phyloP scores from a whole-genome alignment of 1,140 invertebrate species.

The Triops longicaudatus region DNA sequence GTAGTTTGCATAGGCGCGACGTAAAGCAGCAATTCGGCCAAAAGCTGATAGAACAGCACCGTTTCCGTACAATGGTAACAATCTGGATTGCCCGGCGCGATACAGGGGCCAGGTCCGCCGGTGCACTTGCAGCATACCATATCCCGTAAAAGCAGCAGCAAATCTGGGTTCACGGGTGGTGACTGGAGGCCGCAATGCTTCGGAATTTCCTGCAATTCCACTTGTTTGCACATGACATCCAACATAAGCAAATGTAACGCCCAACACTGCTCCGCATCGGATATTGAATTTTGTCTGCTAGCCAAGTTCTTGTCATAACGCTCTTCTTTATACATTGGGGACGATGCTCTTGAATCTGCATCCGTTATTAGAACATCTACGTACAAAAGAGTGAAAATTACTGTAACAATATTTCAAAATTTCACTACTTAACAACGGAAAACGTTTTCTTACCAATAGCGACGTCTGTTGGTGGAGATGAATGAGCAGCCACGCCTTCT shows the following conservation, averaged over 20 bases:
- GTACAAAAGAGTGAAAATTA: background rate
- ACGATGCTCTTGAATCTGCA: background rate
- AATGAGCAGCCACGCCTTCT: constrained; percentile 56
- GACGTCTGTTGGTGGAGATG: background rate
- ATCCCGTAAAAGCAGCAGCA: constrained; percentile 66
- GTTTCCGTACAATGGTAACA: constrained; percentile 86
- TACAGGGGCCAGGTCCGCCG: constrained; percentile 36
- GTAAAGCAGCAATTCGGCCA: constrained; percentile 66
- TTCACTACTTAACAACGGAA: too few relatives aligned
- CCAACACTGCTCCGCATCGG: constrained; percentile 45
- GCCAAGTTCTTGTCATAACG: constrained; percentile 39
- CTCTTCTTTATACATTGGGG: background rate
- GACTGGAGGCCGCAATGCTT: constrained; percentile 71
- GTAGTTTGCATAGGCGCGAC: constrained; percentile 63
- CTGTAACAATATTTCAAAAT: background rate
- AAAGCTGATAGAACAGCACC: constrained; percentile 87
- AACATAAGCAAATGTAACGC: constrained; percentile 94
- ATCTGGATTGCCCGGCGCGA: constrained; percentile 46
- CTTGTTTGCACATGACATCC: constrained; percentile 89
- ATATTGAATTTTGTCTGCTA: constrained; percentile 36
- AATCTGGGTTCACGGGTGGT: constrained; percentile 57
- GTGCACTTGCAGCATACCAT: constrained; percentile 61
- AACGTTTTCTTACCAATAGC: background rate
- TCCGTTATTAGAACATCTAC: background rate
- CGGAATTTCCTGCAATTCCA: constrained; percentile 87